phyloP scores from a whole-genome alignment of 2,113 vertebrate genomes.

The Narcine bancroftii region DNA sequence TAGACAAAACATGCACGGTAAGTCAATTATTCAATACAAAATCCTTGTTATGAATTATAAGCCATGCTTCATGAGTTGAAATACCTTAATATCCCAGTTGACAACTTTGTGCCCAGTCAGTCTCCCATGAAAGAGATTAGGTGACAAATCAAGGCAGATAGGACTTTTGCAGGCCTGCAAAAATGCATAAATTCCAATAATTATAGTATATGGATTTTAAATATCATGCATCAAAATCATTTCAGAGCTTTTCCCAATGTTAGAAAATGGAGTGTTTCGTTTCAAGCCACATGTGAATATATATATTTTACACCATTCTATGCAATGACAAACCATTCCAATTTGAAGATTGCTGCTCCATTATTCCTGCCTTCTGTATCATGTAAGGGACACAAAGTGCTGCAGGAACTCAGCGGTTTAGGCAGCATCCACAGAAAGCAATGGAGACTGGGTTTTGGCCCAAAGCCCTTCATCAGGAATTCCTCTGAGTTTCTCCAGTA shows the following conservation, averaged over 20 bases:
- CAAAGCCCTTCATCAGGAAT: no score
- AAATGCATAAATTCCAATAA: constrained; percentile 36
- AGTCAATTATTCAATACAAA: background rate
- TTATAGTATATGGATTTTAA: background rate
- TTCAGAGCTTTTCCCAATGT: background rate
- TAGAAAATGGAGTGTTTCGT: background rate
- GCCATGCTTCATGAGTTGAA: background rate
- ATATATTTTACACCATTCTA: background rate
- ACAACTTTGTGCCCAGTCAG: constrained; percentile 96
- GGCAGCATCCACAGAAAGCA: no score
- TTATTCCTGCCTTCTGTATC: no score
- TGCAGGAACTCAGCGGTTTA: no score
- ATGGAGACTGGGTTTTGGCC: no score
- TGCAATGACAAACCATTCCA: background rate
- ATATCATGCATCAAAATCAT: background rate
- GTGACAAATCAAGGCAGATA: constrained; percentile 88
- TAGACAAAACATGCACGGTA: background rate
- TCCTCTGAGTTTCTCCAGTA: no score
- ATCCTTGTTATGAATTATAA: background rate
- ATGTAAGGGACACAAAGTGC: no score
- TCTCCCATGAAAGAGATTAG: constrained; percentile 82
- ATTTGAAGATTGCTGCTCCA: background rate
- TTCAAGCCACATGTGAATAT: background rate
- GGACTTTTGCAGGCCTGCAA: constrained; percentile 82
- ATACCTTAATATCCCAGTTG: constrained; percentile 96